phyloP scores from a whole-genome alignment of 1,140 invertebrate genomes.

The Ganaspis sp. region DNA sequence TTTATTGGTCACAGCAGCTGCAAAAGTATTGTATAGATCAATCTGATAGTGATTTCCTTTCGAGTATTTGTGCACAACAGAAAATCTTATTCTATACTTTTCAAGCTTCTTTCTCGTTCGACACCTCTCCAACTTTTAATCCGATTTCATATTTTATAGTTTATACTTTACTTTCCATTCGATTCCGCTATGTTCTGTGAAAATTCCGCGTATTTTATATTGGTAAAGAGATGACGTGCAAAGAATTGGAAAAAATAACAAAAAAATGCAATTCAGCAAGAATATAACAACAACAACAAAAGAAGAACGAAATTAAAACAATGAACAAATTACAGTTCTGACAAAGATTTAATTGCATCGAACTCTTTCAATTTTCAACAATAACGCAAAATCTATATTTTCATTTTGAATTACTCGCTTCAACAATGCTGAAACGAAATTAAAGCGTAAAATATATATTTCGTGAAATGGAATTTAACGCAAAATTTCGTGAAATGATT shows the following conservation, averaged over 20 bases:
- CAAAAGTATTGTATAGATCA: not conserved
- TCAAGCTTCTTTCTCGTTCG: not conserved
- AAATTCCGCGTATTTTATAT: slow-evolving; percentile 11
- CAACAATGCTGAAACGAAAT: no score
- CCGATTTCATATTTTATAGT: slow-evolving; percentile 26
- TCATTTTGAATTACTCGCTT: no score
- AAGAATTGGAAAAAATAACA: not conserved
- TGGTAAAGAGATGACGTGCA: not conserved
- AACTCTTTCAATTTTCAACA: no score
- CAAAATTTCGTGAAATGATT: no score
- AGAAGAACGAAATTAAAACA: not conserved
- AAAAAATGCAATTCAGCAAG: not conserved
- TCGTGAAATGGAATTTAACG: no score
- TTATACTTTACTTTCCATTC: slow-evolving; percentile 20
- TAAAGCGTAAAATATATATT: no score
- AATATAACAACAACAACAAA: not conserved
- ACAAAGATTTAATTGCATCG: not conserved
- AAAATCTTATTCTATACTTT: not conserved
- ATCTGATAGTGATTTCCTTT: slow-evolving; percentile 19
- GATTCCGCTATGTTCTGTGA: not conserved
- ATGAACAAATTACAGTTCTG: not conserved
- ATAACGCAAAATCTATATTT: no score
- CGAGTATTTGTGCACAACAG: not conserved
- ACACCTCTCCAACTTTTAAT: slow-evolving; percentile 11
- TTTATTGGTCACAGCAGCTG: not conserved